Evolutionary conservation across 2,888 invertebrate species (phyloP).

Genomic region (Fragum sueziense): DNA sequence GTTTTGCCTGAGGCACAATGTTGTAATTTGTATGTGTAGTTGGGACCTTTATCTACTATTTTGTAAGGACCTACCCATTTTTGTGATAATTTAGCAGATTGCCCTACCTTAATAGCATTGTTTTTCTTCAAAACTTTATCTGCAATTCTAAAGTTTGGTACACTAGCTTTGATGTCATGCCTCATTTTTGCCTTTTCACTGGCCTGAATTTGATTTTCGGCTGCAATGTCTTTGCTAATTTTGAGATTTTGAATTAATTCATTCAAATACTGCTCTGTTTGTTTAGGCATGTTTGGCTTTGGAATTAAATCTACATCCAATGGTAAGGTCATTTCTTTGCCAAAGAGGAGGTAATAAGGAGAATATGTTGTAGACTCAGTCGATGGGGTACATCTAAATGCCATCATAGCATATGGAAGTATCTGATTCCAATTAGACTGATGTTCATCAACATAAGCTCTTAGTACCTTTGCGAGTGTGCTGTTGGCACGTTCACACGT

Average conservation of each 20-base stretch:
- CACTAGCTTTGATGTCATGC: conserved; percentile 39
- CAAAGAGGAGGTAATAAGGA: conserved; percentile 23
- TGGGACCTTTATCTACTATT: conserved; percentile 20
- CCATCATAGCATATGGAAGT: conserved; percentile 53
- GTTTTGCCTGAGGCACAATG: conserved; percentile 13
- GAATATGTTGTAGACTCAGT: background rate
- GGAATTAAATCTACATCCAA: conserved; percentile 32
- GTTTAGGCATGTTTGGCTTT: conserved; percentile 18
- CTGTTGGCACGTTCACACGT: conserved; percentile 37
- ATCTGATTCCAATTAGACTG: conserved; percentile 45
- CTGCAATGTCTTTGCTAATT: conserved; percentile 27
- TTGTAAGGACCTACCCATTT: conserved; percentile 42
- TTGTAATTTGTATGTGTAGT: conserved; percentile 40
- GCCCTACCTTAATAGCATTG: background rate
- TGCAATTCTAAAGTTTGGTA: background rate
- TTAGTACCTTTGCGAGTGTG: conserved; percentile 36
- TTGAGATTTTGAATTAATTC: conserved; percentile 24
- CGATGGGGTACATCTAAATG: conserved; percentile 24
- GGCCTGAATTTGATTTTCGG: conserved; percentile 11
- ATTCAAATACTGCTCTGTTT: conserved; percentile 24
- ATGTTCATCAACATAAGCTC: conserved; percentile 38
- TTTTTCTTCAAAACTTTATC: conserved; percentile 30
- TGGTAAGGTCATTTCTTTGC: conserved; percentile 22
- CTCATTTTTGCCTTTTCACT: conserved; percentile 27
- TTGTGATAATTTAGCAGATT: conserved; percentile 33